Percentiles rank a stretch among this genome's conserved stretches.
These are phyloP conservation scores for Phlogophora meticulosa DNA, from an alignment of 2,888 invertebrate species.

Conservation along the genomic window DNA sequence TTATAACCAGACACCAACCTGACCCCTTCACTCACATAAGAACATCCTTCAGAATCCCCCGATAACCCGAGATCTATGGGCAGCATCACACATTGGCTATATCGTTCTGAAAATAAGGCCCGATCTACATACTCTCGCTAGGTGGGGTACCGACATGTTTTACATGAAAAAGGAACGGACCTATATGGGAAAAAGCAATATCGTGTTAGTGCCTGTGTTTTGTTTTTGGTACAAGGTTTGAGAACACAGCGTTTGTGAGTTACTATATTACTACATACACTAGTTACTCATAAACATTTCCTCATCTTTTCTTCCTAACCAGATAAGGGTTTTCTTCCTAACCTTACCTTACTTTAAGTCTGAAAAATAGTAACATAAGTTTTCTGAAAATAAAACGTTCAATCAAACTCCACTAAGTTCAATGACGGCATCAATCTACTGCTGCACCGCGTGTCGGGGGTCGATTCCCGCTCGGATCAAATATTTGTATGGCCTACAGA, in stretches of 20 bases:
- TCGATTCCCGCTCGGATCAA: too few relatives aligned
- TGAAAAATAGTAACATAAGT: too few relatives aligned
- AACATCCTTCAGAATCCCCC: slow-evolving; percentile 24
- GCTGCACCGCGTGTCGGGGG: too few relatives aligned
- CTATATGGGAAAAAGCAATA: slow-evolving; percentile 85
- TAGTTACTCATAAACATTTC: too few relatives aligned
- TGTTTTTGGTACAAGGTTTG: slow-evolving; percentile 62
- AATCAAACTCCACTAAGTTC: too few relatives aligned
- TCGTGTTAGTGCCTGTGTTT: slow-evolving; percentile 81
- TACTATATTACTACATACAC: too few relatives aligned
- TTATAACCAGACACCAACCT: background rate
- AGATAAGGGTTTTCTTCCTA: too few relatives aligned
- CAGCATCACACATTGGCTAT: slow-evolving; percentile 47
- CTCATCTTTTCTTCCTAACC: too few relatives aligned
- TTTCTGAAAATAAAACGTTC: too few relatives aligned
- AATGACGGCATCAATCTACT: too few relatives aligned
- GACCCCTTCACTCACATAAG: slow-evolving; percentile 17
- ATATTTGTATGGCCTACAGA: too few relatives aligned
- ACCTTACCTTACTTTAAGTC: too few relatives aligned
- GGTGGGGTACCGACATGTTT: slow-evolving; percentile 79
- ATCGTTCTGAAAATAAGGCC: slow-evolving; percentile 56
- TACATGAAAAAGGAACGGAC: slow-evolving; percentile 87
- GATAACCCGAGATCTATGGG: slow-evolving; percentile 30
- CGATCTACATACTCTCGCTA: slow-evolving; percentile 64
- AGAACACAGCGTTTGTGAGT: slow-evolving; percentile 15